Conservation (phyloP, 2,797 vertebrate genomes). For the Pseudomugil tenellus region DNA sequence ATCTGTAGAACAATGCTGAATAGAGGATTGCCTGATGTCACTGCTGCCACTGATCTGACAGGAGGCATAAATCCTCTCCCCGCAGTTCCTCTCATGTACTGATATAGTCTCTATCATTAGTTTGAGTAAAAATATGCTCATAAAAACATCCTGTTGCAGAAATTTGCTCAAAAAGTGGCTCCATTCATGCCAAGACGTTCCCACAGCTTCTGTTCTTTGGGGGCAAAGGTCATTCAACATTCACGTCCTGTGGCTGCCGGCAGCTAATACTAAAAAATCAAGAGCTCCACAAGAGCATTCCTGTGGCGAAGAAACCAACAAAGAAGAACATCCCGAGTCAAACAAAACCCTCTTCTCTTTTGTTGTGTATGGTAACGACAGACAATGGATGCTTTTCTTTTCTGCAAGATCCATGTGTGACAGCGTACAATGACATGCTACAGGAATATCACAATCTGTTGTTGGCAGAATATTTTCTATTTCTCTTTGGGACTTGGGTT, state of each 20-base stretch:
- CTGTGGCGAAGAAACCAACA: slow-evolving; percentile 43
- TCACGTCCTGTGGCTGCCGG: slow-evolving; percentile 34
- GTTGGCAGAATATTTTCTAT: slow-evolving; percentile 2
- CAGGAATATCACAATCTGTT: background rate
- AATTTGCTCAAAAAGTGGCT: slow-evolving; percentile 1
- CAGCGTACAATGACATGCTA: slow-evolving; percentile 26
- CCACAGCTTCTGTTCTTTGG: background rate
- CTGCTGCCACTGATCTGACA: slow-evolving; percentile 61
- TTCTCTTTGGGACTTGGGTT: slow-evolving; percentile 3
- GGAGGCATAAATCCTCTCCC: slow-evolving; percentile 39
- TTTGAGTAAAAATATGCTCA: slow-evolving; percentile 12
- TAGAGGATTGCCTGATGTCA: slow-evolving; percentile 74
- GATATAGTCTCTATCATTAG: slow-evolving; percentile 16
- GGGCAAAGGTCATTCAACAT: slow-evolving; percentile 30
- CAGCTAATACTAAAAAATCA: slow-evolving; percentile 23
- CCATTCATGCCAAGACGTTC: background rate
- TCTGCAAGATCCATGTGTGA: slow-evolving; percentile 3
- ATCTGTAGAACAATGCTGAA: slow-evolving; percentile 70
- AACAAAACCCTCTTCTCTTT: slow-evolving; percentile 49
- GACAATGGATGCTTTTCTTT: slow-evolving; percentile 48
- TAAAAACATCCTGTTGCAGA: slow-evolving; percentile 9
- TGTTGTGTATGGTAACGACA: slow-evolving; percentile 27
- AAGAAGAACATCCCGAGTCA: slow-evolving; percentile 56
- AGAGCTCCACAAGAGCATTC: slow-evolving; percentile 37
- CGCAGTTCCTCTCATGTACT: slow-evolving; percentile 54